Conservation (phyloP, 2,113 vertebrate genomes). For the Lamprologus speciosus region DNA sequence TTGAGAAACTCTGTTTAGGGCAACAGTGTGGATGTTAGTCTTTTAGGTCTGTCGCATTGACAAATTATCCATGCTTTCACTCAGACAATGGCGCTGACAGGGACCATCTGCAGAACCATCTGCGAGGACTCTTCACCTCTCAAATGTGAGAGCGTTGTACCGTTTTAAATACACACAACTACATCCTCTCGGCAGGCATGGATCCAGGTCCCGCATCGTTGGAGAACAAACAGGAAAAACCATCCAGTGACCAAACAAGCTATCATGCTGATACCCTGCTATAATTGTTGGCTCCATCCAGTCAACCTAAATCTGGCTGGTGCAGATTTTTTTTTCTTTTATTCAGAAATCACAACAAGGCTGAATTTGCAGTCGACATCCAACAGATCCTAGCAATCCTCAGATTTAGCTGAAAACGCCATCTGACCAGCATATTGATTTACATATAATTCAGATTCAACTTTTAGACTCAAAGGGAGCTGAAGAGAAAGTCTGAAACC, state of each 20-base stretch:
- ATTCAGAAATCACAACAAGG: conserved; percentile 17
- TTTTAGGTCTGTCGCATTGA: conserved; percentile 4
- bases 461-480: background rate
- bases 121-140: conserved; percentile 52
- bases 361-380: background rate
- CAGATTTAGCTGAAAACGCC: background rate
- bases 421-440: background rate
- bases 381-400: background rate
- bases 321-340: background rate
- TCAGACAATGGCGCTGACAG: conserved; percentile 25
- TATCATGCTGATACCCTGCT: conserved; percentile 29
- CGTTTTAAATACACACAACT: conserved; percentile 3
- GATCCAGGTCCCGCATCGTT: conserved; percentile 53
- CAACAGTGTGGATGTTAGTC: background rate
- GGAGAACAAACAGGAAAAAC: conserved; percentile 60
- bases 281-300: background rate
- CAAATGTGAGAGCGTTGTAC: conserved; percentile 25
- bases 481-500: background rate
- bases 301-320: background rate
- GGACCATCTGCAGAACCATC: conserved; percentile 68
- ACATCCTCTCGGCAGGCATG: conserved; percentile 29
- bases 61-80: conserved; percentile 37
- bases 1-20: conserved; percentile 1
- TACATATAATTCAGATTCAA: background rate
- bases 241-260: conserved; percentile 46